Evolutionary conservation across 1,140 invertebrate species (phyloP).

Genomic region (Zaprionus capensis): DNA sequence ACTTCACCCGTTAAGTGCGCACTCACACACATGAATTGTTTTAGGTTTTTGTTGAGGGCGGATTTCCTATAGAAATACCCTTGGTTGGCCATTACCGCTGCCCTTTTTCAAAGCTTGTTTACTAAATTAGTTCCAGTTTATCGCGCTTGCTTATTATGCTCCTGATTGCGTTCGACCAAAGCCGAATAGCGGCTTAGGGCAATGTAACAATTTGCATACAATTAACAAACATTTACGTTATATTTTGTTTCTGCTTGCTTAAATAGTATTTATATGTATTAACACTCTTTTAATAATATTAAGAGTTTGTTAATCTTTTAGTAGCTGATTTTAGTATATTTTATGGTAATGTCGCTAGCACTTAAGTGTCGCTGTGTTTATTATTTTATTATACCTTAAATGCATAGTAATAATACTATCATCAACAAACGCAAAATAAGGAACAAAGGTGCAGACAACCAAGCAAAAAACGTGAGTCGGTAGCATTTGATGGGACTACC

Average conservation of each 20-base stretch:
- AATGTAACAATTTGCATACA: constrained; percentile 54
- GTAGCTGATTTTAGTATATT: background rate
- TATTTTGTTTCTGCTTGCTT: background rate
- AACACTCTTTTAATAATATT: background rate
- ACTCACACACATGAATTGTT: constrained; percentile 69
- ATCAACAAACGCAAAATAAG: constrained; percentile 45
- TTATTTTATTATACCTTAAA: too few species aligned
- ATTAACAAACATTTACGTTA: constrained; percentile 51
- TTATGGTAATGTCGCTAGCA: background rate
- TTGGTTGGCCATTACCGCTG: constrained; percentile 34
- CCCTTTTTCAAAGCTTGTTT: constrained; percentile 52
- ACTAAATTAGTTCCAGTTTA: constrained; percentile 75
- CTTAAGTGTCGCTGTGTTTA: too few species aligned
- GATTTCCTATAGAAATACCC: constrained; percentile 23
- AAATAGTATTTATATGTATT: constrained; percentile 7
- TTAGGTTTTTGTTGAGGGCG: constrained; percentile 48
- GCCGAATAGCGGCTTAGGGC: constrained; percentile 24
- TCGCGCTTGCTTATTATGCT: constrained; percentile 55
- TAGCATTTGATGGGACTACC: constrained; percentile 59
- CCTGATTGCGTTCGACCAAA: constrained; percentile 26
- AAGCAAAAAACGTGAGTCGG: constrained; percentile 18
- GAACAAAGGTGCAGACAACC: constrained; percentile 51
- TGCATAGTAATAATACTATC: constrained; percentile 68
- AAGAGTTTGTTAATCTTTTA: background rate
- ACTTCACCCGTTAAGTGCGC: constrained; percentile 71